These are phyloP conservation scores for Pseudonaja textilis DNA, from an alignment of 2,113 vertebrate genomes.

Conservation along the genomic window DNA sequence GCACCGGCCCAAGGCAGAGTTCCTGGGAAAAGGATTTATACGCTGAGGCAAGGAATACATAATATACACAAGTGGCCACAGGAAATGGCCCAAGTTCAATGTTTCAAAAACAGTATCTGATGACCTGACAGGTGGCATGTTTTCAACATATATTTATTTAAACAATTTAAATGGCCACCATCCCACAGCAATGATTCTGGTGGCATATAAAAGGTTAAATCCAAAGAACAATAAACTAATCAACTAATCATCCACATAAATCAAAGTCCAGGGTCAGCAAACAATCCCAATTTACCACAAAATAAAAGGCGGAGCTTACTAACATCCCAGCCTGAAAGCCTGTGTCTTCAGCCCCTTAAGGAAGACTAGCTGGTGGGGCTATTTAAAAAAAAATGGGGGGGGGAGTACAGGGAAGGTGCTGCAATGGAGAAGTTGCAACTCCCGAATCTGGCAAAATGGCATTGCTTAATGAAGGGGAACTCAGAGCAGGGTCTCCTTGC, in stretches of 20 bases:
- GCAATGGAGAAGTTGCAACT: neutral
- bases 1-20: neutral
- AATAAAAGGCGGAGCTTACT: neutral
- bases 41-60: neutral
- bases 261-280: neutral
- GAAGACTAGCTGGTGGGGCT: neutral
- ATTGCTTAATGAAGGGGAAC: neutral
- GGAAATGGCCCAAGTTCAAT: neutral
- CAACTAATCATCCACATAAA: neutral
- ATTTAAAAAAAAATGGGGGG: neutral
- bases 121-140: neutral
- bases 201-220: neutral
- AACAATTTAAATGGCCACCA: neutral
- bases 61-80: neutral
- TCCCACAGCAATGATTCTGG: neutral
- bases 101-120: neutral
- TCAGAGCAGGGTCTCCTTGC: neutral
- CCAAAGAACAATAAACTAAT: neutral
- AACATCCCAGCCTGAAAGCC: neutral
- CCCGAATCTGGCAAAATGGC: neutral
- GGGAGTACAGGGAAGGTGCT: neutral
- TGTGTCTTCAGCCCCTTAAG: neutral
- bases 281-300: neutral
- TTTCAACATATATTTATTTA: neutral
- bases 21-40: neutral